These are phyloP conservation scores for Heliothis virescens DNA, from an alignment of 1,140 invertebrate species.

Conservation along the genomic window DNA sequence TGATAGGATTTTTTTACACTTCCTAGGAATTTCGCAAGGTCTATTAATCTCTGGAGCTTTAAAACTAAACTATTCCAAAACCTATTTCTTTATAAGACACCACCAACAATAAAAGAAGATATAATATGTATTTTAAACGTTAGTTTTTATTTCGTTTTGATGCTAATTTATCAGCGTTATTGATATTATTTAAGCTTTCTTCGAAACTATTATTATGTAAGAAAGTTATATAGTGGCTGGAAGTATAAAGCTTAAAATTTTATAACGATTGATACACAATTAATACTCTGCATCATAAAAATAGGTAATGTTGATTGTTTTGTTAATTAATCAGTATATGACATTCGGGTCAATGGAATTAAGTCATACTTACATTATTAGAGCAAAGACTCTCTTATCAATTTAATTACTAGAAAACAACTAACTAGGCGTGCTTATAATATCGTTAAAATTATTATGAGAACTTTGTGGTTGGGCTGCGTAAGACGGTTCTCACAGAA, in stretches of 20 bases:
- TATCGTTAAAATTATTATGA: constrained; percentile 20
- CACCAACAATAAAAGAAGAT: no score
- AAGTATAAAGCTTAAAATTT: background rate
- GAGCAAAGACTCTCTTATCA: constrained; percentile 27
- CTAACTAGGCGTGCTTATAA: constrained; percentile 1
- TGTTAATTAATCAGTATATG: constrained; percentile 26
- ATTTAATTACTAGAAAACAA: constrained; percentile 32
- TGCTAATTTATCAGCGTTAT: background rate
- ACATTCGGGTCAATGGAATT: constrained; percentile 38
- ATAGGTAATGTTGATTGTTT: background rate
- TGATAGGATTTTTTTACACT: background rate
- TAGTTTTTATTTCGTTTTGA: no score
- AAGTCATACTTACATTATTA: constrained; percentile 5
- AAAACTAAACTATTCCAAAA: no score
- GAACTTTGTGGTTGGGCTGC: background rate
- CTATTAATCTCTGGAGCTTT: no score
- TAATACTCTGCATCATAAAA: background rate
- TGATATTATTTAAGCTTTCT: background rate
- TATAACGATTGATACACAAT: background rate
- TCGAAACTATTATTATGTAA: background rate
- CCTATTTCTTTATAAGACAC: no score
- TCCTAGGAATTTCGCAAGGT: background rate
- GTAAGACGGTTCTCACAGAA: constrained; percentile 6
- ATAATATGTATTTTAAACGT: no score
- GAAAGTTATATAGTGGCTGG: background rate